Evolutionary conservation across 2,113 vertebrate species (phyloP).

Genomic region (Rostratula benghalensis): DNA sequence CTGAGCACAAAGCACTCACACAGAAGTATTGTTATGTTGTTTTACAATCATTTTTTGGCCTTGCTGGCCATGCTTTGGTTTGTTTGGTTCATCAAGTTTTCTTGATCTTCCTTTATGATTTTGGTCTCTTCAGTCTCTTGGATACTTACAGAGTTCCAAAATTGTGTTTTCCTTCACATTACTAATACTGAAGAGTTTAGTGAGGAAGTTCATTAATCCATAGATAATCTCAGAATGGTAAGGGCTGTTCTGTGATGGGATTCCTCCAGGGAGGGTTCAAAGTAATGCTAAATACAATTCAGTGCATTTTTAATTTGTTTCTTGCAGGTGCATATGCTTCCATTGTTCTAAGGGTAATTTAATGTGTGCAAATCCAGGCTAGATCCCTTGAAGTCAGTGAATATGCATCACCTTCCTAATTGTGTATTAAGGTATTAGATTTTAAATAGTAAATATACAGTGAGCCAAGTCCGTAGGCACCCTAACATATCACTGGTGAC

Average conservation of each 20-base stretch:
- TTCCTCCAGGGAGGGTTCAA: slow-evolving; percentile 6
- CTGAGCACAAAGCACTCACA: background rate
- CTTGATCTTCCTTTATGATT: background rate
- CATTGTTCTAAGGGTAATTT: slow-evolving; percentile 1
- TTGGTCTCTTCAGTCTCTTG: background rate
- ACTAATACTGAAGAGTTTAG: background rate
- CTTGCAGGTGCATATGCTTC: background rate
- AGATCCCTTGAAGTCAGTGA: background rate
- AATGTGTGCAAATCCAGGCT: background rate
- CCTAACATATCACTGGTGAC: background rate
- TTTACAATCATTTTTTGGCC: background rate
- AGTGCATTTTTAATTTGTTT: slow-evolving; percentile 13
- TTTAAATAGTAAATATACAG: background rate
- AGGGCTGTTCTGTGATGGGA: background rate
- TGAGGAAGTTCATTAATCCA: background rate
- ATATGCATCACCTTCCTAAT: slow-evolving; percentile 10
- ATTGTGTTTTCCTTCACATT: background rate
- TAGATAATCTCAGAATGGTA: background rate
- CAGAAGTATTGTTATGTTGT: background rate
- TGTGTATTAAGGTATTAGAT: background rate
- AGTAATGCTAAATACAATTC: slow-evolving; percentile 20
- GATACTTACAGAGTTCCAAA: background rate
- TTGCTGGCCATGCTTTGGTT: background rate
- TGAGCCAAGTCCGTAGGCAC: background rate
- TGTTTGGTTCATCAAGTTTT: background rate